These are phyloP conservation scores for Chanos chanos DNA, from an alignment of 2,797 vertebrate species.

Conservation along the genomic window DNA sequence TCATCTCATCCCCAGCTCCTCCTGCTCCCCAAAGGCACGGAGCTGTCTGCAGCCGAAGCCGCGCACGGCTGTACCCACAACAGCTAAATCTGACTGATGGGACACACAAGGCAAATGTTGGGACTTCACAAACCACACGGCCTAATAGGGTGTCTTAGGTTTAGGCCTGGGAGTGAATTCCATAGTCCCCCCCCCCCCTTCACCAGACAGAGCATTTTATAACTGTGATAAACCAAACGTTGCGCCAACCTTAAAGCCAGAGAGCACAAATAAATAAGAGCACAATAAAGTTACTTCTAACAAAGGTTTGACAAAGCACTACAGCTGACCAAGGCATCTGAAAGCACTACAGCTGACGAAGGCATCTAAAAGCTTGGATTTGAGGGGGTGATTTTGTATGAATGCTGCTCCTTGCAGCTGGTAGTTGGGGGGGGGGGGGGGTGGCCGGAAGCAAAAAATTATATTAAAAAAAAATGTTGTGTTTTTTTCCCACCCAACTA, in stretches of 20 bases:
- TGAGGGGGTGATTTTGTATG: no score
- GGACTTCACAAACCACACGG: constrained; percentile 63
- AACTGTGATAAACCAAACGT: constrained; percentile 60
- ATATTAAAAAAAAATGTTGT: constrained; percentile 1
- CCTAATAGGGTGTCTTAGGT: constrained; percentile 57
- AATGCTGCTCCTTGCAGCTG: no score
- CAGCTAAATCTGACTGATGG: constrained; percentile 72
- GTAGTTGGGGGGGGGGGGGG: no score
- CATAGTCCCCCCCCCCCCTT: constrained; percentile 49
- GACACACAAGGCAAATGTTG: constrained; percentile 52
- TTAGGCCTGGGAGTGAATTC: constrained; percentile 51
- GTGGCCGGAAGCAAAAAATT: constrained; percentile 12
- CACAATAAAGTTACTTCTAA: constrained; percentile 56
- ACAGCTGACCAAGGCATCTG: neutral
- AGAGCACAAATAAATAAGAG: constrained; percentile 57
- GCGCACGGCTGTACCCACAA: constrained; percentile 40
- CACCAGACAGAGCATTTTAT: constrained; percentile 53
- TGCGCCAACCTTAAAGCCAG: constrained; percentile 41
- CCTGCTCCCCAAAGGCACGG: constrained; percentile 51
- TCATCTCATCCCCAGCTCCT: constrained; percentile 63
- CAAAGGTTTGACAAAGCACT: constrained; percentile 38
- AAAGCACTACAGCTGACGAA: neutral
- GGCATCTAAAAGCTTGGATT: neutral
- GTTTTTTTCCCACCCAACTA: constrained; percentile 39
- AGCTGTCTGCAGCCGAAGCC: constrained; percentile 11